Base-by-base conservation (phyloP, 2,113 vertebrate species). In the Nyctibius bracteatus region DNA sequence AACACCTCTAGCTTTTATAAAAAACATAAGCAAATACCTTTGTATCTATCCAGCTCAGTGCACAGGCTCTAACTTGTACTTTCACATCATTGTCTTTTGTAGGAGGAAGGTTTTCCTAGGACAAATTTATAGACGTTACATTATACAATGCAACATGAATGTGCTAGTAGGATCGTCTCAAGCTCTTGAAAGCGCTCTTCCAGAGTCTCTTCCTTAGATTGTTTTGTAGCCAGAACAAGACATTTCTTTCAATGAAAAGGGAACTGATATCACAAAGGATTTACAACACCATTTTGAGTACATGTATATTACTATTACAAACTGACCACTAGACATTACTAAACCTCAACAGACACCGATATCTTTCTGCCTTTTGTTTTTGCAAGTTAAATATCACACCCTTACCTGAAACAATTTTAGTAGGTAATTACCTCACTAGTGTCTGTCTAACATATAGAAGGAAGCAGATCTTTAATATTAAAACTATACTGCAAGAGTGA, bases 21-120 rank as follows among this genome's bases (percentile, higher is more conserved):
- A 91, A 86, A 72, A 63, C 92, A 55, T 30, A 13, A 47, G 14
- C 23, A 85, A 74, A 88, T 98, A 99, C 99, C 99, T 99, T 97
- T n/a, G 98, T 96, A 93, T 99, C 98, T 96, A 99, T 95, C 17
- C 98, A 96, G 97, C 98, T 99, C 39, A 99, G 98, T 17, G 99
- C 99, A 98, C 99, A 99, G 20, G 98, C 99, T 97, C 99, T 99
- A 27, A 99, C 98, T 97, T 99, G 98, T 87, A 99, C 96, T 94
- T 99, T 98, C 96, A 99, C 99, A 55, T 98, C 97, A 84, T 99
- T 98, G 51, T 98, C 98, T 21, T 97, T 91, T 44, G 98, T 47
- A 63, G 94, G 46, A 96, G 98, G 79, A 91, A 98, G 82, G 85
- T 96, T 97, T 96, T 97, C 98, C 99, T 99, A 95, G 94, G 94